Percentiles rank a stretch among this genome's conserved stretches.
These are phyloP conservation scores for Lycocerus yunnanus DNA, from an alignment of 2,888 invertebrate species.

Conservation along the genomic window DNA sequence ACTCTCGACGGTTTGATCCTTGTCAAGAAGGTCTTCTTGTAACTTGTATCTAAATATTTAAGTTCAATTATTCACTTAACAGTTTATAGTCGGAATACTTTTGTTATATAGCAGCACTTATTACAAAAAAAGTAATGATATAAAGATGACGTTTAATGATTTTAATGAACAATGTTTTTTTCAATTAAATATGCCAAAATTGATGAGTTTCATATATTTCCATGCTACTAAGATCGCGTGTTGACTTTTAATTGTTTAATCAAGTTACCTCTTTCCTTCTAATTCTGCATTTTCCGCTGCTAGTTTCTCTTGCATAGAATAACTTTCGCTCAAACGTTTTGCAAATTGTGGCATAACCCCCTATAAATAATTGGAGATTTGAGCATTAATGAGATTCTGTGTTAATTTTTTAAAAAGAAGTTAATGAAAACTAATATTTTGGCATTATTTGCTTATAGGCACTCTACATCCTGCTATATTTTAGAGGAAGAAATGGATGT, in stretches of 20 bases:
- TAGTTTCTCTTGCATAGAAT: conserved; percentile 70
- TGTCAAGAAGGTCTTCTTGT: conserved; percentile 67
- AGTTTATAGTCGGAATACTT: not conserved
- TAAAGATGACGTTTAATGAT: conserved; percentile 9
- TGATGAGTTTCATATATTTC: conserved; percentile 15
- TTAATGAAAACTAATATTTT: not conserved
- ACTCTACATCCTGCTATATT: too few relatives aligned
- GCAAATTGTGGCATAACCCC: conserved; percentile 52
- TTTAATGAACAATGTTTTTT: conserved; percentile 6
- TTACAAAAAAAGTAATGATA: not conserved
- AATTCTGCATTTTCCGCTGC: conserved; percentile 69
- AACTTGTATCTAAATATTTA: conserved; percentile 60
- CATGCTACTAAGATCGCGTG: not conserved
- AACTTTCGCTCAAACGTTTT: conserved; percentile 65
- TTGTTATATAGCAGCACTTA: not conserved
- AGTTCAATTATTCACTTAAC: not conserved
- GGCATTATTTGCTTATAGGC: too few relatives aligned
- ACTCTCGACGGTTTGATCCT: conserved; percentile 66
- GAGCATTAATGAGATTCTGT: not conserved
- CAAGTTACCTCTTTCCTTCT: conserved; percentile 66
- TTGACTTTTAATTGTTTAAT: not conserved
- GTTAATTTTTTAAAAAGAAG: not conserved
- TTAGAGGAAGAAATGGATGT: too few relatives aligned
- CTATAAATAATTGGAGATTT: conserved; percentile 31
- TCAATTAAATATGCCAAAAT: conserved; percentile 12